Conservation (phyloP, 1,140 invertebrate species). For the Venustaconcha ellipsiformis region DNA sequence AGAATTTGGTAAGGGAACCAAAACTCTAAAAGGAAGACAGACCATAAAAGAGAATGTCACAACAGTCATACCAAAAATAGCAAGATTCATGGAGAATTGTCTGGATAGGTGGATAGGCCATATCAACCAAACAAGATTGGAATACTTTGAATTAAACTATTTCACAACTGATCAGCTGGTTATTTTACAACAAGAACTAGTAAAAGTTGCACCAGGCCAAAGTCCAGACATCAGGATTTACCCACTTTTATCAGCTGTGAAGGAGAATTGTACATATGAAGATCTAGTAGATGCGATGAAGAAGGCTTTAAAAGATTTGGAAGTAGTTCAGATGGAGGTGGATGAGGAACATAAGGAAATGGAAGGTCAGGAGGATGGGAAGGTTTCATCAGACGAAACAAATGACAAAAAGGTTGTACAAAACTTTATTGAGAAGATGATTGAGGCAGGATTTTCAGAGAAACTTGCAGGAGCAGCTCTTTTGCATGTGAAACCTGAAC, state of each 20-base stretch:
- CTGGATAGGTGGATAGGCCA: constrained; percentile 51
- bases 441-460: constrained; percentile 18
- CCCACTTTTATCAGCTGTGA: constrained; percentile 44
- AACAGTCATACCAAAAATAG: constrained; percentile 33
- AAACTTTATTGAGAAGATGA: constrained; percentile 16
- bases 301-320: constrained; percentile 24
- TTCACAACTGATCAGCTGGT: constrained; percentile 61
- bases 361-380: neutral
- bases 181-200: constrained; percentile 52
- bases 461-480: constrained; percentile 24
- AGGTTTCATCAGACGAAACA: constrained; percentile 4
- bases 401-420: neutral
- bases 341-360: constrained; percentile 11
- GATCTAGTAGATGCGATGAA: constrained; percentile 18
- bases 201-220: constrained; percentile 29
- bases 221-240: constrained; percentile 35
- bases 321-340: constrained; percentile 17
- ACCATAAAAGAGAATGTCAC: constrained; percentile 2
- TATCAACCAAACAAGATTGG: constrained; percentile 39
- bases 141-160: constrained; percentile 54
- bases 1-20: too few species aligned
- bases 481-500: constrained; percentile 12
- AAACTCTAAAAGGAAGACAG: neutral
- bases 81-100: constrained; percentile 56
- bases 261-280: constrained; percentile 31